Base-by-base conservation (phyloP, 2,888 invertebrate species). In the Caenorhabditis sp. region DNA sequence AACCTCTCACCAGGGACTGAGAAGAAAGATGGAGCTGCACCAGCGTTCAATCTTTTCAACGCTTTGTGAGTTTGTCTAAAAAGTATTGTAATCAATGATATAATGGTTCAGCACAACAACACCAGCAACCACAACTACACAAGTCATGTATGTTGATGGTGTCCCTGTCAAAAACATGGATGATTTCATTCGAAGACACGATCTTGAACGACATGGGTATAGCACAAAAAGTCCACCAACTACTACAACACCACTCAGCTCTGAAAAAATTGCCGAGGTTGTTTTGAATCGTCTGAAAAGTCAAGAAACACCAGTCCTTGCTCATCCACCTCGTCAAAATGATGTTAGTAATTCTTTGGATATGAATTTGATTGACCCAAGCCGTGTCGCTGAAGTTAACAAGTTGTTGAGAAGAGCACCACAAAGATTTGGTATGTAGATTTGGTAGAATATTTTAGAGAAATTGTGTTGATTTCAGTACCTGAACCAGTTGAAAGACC, bases 401-500 rank as follows among this genome's bases (percentile, higher is more conserved):
- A 43, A 53, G 26, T 59, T 81, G 26, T 64, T 81, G 49, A 67
- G 81, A 63, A 72, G 81, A 65, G 64, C 79, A 8, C 81, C 81
- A 56, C 76, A 78, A 52, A 71, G 69, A 67, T 79, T 75, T 50
- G 78, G 73, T 70, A 50, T 53, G 63, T 56, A 8, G 7, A 7
- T 26, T 20, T n/a, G 14, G 10, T n/a, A 26, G 5, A 21, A 43
- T 10, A 25, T 53, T 53, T 21, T 7, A n/a, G n/a, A n/a, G 62
- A 53, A 36, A 56, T 56, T 26, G 17, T 56, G 8, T 27, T 25
- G 1, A 31, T 31, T 20, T 36, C 36, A 36, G 38, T 31, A 4
- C 38, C 21, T 26, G 20, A 53, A 53, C 12, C 10, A 23, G 2
- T 7, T 53, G 10, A 10, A 3, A 1, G 3, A 4, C 58, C 36